Percentiles rank a stretch among this genome's conserved stretches.
Evolutionary conservation across 2,113 vertebrate genomes (phyloP).

Genomic region (Apaloderma vittatum): DNA sequence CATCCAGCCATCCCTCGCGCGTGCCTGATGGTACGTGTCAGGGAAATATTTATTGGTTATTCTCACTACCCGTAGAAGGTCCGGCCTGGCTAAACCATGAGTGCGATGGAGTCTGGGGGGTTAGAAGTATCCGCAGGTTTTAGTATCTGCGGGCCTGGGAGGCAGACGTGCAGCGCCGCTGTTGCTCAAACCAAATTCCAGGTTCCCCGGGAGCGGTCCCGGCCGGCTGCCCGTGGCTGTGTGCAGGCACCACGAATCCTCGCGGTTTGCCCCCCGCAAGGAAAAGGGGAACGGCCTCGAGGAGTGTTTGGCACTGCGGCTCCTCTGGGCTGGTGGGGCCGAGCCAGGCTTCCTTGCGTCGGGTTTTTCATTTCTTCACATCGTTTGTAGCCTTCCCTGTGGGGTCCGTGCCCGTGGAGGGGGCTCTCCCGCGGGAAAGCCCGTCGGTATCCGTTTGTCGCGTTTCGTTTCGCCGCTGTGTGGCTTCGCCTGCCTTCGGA

Average conservation of each 20-base stretch:
- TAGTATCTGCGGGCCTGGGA: not conserved
- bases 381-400: accelerated
- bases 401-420: not conserved
- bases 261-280: not conserved
- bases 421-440: not conserved
- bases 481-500: conserved; percentile 11
- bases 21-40: not conserved
- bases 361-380: not conserved
- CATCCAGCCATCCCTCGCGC: not conserved
- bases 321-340: not conserved
- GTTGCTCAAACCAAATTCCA: not conserved
- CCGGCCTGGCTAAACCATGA: not conserved
- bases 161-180: not conserved
- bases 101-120: not conserved
- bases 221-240: not conserved
- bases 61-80: not conserved
- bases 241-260: not conserved
- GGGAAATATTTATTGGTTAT: conserved; percentile 7
- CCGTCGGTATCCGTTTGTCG: not conserved
- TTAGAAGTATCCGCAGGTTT: not conserved
- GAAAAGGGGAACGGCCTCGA: not conserved
- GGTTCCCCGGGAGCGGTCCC: not conserved
- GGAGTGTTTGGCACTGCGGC: not conserved
- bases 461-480: not conserved
- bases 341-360: not conserved